phyloP scores from a whole-genome alignment of 2,888 invertebrate genomes.

The Druceiella hillmani region DNA sequence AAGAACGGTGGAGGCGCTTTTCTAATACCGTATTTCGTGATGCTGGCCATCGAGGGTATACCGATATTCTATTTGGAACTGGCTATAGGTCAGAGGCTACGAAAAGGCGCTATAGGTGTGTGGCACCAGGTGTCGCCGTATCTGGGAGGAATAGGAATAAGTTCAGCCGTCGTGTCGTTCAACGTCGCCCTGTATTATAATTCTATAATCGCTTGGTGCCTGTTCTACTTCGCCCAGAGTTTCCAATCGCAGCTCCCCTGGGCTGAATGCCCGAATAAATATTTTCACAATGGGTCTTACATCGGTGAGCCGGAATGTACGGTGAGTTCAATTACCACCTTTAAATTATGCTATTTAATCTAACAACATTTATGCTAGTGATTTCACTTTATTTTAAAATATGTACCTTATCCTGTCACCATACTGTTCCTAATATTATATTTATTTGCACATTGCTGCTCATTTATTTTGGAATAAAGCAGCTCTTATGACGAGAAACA shows the following conservation, averaged over 20 bases:
- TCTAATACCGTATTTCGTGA: constrained; percentile 92
- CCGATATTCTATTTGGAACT: constrained; percentile 95
- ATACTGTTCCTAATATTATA: too few species aligned
- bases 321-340: too few species aligned
- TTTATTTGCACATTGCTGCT: too few species aligned
- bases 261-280: constrained; percentile 83
- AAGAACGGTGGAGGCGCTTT: constrained; percentile 97
- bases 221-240: constrained; percentile 91
- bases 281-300: constrained; percentile 75
- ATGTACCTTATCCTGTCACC: too few species aligned
- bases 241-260: constrained; percentile 90
- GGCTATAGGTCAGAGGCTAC: constrained; percentile 88
- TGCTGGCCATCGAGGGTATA: constrained; percentile 91
- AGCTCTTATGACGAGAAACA: too few species aligned
- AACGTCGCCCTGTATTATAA: constrained; percentile 96
- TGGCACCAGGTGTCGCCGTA: constrained; percentile 93
- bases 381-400: too few species aligned
- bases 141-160: constrained; percentile 85
- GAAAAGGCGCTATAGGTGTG: constrained; percentile 92
- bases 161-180: constrained; percentile 93
- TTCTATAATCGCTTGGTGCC: constrained; percentile 96
- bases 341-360: too few species aligned
- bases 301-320: constrained; percentile 75
- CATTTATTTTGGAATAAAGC: too few species aligned
- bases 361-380: too few species aligned